Conservation (phyloP, 2,888 invertebrate genomes). For the Corbicula japonica region DNA sequence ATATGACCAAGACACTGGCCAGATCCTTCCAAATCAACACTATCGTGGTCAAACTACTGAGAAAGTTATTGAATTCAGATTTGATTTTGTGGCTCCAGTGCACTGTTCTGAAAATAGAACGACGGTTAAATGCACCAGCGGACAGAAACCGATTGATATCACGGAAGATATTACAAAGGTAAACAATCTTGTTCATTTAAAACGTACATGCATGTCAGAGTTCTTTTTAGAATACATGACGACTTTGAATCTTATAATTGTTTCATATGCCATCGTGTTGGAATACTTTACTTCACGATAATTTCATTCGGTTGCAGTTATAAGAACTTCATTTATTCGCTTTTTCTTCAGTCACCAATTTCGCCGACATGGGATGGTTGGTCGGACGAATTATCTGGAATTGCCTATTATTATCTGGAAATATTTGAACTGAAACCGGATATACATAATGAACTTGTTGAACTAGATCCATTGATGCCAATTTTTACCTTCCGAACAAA, state of each 20-base stretch:
- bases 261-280: too few relatives aligned
- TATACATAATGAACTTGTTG: too few relatives aligned
- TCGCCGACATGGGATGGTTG: conserved; percentile 33
- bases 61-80: conserved; percentile 25
- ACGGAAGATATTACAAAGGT: conserved; percentile 36
- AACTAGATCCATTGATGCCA: conserved; percentile 24
- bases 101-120: conserved; percentile 26
- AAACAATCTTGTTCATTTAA: too few relatives aligned
- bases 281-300: too few relatives aligned
- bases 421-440: conserved; percentile 31
- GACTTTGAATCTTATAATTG: too few relatives aligned
- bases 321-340: too few relatives aligned
- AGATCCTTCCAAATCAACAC: not conserved
- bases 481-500: not conserved
- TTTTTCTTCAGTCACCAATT: conserved; percentile 21
- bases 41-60: conserved; percentile 2
- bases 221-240: too few relatives aligned
- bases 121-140: not conserved
- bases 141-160: conserved; percentile 8
- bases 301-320: too few relatives aligned
- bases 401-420: conserved; percentile 37
- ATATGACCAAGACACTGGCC: not conserved
- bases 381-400: conserved; percentile 38
- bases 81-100: conserved; percentile 49
- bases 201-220: too few relatives aligned